These are phyloP conservation scores for Leptopilina syphax DNA, from an alignment of 2,888 invertebrate species.

Conservation along the genomic window DNA sequence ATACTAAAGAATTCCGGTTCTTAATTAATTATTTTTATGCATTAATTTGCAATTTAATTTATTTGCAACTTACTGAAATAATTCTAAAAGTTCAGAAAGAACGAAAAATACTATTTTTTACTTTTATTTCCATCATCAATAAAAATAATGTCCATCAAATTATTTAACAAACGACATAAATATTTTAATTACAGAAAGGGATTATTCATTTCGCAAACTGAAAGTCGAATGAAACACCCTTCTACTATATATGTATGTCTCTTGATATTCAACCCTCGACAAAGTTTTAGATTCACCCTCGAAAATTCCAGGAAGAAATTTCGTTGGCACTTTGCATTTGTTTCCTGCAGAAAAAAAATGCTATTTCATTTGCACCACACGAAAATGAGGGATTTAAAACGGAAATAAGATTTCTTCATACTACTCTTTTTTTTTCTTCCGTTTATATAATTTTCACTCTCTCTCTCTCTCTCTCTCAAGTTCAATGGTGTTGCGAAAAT, in stretches of 20 bases:
- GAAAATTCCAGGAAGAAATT: constrained; percentile 19
- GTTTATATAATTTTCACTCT: neutral
- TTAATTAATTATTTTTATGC: too few species aligned
- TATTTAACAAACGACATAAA: neutral
- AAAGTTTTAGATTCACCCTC: constrained; percentile 29
- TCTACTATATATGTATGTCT: neutral
- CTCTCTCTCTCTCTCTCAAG: neutral
- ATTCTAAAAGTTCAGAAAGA: too few species aligned
- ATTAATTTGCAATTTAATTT: too few species aligned
- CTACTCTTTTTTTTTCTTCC: constrained; percentile 1
- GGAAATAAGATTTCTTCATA: constrained; percentile 15
- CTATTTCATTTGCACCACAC: neutral
- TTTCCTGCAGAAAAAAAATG: neutral
- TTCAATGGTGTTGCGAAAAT: neutral
- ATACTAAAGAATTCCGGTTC: too few species aligned
- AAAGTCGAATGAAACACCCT: constrained; percentile 30
- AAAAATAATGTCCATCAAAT: too few species aligned
- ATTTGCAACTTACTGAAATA: too few species aligned
- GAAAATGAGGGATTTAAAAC: constrained; percentile 7
- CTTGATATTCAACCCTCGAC: constrained; percentile 20
- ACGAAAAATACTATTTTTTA: too few species aligned
- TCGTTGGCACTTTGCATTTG: constrained; percentile 35
- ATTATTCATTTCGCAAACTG: constrained; percentile 25
- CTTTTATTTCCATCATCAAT: too few species aligned
- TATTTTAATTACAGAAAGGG: neutral